These are phyloP conservation scores for Glyptemys insculpta DNA, from an alignment of 2,797 vertebrate species.

Conservation along the genomic window DNA sequence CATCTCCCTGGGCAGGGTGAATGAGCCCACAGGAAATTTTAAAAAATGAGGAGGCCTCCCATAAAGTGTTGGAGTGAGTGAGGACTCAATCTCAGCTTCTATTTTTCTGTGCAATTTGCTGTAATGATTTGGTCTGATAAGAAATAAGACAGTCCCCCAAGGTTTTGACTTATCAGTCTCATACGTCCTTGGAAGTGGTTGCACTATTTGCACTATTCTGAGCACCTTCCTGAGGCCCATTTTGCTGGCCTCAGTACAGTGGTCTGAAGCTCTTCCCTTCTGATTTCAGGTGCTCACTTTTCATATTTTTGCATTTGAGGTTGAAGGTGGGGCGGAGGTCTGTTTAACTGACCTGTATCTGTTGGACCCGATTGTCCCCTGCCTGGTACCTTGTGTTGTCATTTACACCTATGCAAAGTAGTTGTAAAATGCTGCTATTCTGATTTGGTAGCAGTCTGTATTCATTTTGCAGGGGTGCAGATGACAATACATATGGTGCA, in stretches of 20 bases:
- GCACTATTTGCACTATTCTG: background rate
- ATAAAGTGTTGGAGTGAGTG: background rate
- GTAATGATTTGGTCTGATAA: background rate
- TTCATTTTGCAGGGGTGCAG: background rate
- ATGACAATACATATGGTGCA: background rate
- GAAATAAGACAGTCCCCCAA: background rate
- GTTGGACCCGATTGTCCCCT: background rate
- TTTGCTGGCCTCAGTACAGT: background rate
- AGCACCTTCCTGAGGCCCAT: background rate
- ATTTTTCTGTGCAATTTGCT: background rate
- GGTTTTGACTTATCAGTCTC: background rate
- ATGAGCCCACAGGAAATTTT: too few species aligned
- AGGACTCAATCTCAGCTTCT: background rate
- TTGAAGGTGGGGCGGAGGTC: background rate
- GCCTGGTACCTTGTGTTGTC: background rate
- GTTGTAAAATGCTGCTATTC: background rate
- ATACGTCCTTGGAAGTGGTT: background rate
- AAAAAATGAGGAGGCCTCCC: too few species aligned
- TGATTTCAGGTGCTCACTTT: background rate
- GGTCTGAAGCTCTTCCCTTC: background rate
- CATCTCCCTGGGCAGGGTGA: background rate
- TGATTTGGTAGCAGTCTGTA: background rate
- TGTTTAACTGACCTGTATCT: background rate
- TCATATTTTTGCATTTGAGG: background rate
- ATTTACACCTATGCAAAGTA: background rate